Conservation (phyloP, 2,888 invertebrate species). For the Proisotoma minuta region DNA sequence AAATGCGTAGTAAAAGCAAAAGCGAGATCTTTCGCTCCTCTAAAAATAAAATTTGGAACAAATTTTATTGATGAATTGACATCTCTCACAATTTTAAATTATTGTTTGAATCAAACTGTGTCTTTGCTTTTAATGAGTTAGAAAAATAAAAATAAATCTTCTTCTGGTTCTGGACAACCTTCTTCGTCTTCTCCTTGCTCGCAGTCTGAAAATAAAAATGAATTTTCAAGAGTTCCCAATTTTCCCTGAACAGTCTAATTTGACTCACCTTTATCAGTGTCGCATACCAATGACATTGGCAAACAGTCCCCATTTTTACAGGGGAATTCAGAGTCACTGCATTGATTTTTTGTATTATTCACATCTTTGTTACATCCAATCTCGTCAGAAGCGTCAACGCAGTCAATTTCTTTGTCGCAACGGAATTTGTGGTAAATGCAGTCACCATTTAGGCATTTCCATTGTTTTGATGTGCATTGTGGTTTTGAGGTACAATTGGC, state of each 20-base stretch:
- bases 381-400: conserved; percentile 16
- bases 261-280: background rate
- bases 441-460: conserved; percentile 20
- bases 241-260: too few relatives aligned
- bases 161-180: background rate
- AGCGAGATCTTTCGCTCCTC: background rate
- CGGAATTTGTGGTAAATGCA: conserved; percentile 21
- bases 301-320: background rate
- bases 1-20: background rate
- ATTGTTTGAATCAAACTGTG: too few relatives aligned
- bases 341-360: conserved; percentile 4
- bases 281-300: background rate
- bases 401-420: conserved; percentile 17
- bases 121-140: too few relatives aligned
- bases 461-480: conserved; percentile 11
- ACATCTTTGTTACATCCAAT: conserved; percentile 1
- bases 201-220: too few relatives aligned
- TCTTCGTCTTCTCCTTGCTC: background rate
- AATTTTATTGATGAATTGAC: background rate
- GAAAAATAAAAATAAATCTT: too few relatives aligned
- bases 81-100: too few relatives aligned
- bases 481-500: background rate
- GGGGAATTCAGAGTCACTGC: background rate
- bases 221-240: too few relatives aligned
- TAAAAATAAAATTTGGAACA: background rate